phyloP scores from a whole-genome alignment of 2,113 vertebrate species.

The Acanthisitta chloris region DNA sequence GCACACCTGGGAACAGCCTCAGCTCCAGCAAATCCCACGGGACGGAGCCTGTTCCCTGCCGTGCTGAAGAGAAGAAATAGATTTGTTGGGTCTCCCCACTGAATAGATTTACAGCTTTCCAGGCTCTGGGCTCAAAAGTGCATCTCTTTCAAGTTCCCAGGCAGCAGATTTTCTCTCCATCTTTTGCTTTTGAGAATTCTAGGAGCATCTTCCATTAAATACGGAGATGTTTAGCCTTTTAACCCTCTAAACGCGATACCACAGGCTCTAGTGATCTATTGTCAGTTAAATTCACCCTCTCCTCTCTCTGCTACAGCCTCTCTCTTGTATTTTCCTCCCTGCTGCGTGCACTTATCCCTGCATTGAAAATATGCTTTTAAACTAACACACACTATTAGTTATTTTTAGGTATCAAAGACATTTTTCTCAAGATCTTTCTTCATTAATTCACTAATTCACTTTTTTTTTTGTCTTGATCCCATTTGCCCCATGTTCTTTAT shows the following conservation, averaged over 20 bases:
- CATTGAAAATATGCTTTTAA: constrained; percentile 61
- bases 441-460: constrained; percentile 67
- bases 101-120: not conserved
- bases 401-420: constrained; percentile 63
- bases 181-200: constrained; percentile 56
- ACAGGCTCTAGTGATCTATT: constrained; percentile 54
- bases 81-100: not conserved
- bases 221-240: constrained; percentile 55
- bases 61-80: not conserved
- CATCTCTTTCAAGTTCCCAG: constrained; percentile 48
- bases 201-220: constrained; percentile 48
- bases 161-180: constrained; percentile 40
- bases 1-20: not conserved
- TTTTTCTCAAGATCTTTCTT: constrained; percentile 62
- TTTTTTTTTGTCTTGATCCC: constrained; percentile 49
- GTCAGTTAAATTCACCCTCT: constrained; percentile 65
- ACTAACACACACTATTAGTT: constrained; percentile 36
- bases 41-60: not conserved
- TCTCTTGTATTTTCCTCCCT: constrained; percentile 51
- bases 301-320: constrained; percentile 8
- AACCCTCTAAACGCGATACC: constrained; percentile 40
- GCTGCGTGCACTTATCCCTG: constrained; percentile 46
- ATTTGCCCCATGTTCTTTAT: constrained; percentile 53
- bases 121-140: not conserved
- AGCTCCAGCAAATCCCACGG: accelerated